Conservation (phyloP, 2,113 vertebrate genomes). For the Camelus dromedarius region DNA sequence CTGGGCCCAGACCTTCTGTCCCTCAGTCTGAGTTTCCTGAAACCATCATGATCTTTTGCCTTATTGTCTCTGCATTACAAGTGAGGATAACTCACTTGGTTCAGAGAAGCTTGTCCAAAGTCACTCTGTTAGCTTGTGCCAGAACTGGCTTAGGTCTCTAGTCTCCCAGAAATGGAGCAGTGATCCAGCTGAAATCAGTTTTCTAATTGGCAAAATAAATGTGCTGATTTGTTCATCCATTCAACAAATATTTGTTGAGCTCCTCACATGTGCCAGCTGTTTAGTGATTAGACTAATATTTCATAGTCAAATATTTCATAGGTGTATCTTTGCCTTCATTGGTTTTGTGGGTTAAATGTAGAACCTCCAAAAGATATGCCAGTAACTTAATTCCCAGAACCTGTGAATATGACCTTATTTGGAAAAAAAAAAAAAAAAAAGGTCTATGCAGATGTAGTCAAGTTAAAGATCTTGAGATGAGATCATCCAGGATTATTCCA, state of each 20-base stretch:
- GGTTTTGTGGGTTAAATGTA: background rate
- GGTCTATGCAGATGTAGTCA: background rate
- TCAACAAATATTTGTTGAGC: background rate
- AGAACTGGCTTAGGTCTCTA: too few relatives aligned
- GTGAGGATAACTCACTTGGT: too few relatives aligned
- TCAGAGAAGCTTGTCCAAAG: too few relatives aligned
- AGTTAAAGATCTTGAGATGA: constrained; percentile 1
- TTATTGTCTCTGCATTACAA: too few relatives aligned
- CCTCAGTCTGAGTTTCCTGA: too few relatives aligned
- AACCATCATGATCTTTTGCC: too few relatives aligned
- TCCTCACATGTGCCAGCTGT: background rate
- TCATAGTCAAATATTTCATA: background rate
- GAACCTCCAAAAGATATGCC: background rate
- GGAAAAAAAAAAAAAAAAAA: background rate
- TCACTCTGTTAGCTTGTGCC: too few relatives aligned
- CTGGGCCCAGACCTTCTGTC: too few relatives aligned
- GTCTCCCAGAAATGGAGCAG: too few relatives aligned
- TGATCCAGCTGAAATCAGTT: background rate
- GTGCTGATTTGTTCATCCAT: background rate
- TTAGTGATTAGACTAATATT: background rate
- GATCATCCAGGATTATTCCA: background rate
- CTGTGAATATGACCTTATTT: background rate
- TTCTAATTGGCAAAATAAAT: background rate
- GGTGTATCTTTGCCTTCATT: background rate
- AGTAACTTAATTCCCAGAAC: background rate